Percentiles rank a stretch among this genome's conserved stretches.
Conservation (phyloP, 1,140 invertebrate genomes). For the Temnothorax longispinosus region DNA sequence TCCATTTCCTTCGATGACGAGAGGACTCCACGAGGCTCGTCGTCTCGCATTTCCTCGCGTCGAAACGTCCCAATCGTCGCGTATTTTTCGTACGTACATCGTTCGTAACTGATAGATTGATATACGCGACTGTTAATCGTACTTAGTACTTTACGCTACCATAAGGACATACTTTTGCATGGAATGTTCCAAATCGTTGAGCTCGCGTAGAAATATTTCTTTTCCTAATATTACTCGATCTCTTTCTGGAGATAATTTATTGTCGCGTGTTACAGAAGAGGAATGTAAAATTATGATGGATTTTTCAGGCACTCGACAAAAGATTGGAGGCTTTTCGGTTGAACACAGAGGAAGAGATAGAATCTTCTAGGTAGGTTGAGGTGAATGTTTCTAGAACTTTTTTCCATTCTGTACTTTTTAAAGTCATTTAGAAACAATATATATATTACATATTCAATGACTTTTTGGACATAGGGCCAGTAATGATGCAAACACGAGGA, state of each 20-base stretch:
- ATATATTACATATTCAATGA: conserved; percentile 29
- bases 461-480: conserved; percentile 75
- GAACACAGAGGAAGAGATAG: conserved; percentile 79
- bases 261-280: background rate
- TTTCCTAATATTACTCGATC: background rate
- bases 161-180: conserved; percentile 41
- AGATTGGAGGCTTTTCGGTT: conserved; percentile 81
- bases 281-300: conserved; percentile 28
- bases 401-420: background rate
- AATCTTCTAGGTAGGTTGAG: conserved; percentile 77
- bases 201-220: background rate
- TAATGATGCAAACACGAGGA: conserved; percentile 77
- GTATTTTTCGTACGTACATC: background rate
- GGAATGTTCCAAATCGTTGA: background rate
- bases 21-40: background rate
- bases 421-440: background rate
- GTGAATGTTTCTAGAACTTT: background rate
- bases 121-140: conserved; percentile 20
- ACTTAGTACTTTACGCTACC: conserved; percentile 7
- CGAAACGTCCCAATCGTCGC: background rate
- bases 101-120: background rate
- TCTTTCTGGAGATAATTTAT: background rate
- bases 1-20: conserved; percentile 13
- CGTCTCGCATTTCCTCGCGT: background rate
- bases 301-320: conserved; percentile 83